Evolutionary conservation across 2,113 vertebrate genomes (phyloP).

Genomic region (Limnothrissa miodon): DNA sequence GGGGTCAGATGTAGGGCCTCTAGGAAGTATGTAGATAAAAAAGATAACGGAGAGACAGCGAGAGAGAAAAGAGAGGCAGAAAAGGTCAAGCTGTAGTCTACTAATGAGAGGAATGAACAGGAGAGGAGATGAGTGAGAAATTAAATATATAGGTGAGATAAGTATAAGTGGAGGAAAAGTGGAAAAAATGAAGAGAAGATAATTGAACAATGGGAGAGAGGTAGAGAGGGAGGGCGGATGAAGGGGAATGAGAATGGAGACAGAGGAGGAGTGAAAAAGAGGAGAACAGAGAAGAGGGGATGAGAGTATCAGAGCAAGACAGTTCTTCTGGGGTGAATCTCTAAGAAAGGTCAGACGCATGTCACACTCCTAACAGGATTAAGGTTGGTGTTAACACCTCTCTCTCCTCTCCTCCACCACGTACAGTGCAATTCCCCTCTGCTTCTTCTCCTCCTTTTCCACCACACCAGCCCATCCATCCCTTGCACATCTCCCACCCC

Average conservation of each 20-base stretch:
- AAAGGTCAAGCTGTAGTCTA: no score
- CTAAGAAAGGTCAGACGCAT: constrained; percentile 29
- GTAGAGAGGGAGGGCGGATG: constrained; percentile 35
- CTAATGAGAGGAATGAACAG: neutral
- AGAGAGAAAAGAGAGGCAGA: neutral
- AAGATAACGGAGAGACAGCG: no score
- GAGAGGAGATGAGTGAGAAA: constrained; percentile 25
- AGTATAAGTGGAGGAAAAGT: neutral
- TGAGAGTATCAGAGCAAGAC: constrained; percentile 8
- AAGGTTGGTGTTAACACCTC: neutral
- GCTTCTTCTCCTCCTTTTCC: neutral
- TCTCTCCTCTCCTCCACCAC: neutral
- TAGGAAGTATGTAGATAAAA: no score
- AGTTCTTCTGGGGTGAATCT: neutral
- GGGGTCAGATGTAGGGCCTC: no score
- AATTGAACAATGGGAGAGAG: constrained; percentile 29
- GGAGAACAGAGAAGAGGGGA: constrained; percentile 26
- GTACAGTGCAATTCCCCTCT: no score
- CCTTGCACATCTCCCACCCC: neutral
- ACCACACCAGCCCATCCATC: neutral
- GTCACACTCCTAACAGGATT: neutral
- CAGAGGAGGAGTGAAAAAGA: neutral
- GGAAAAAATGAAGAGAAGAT: constrained; percentile 43
- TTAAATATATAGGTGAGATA: no score
- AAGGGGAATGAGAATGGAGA: constrained; percentile 21